Conservation (phyloP, 1,140 invertebrate species). For the Drosophila tani region DNA sequence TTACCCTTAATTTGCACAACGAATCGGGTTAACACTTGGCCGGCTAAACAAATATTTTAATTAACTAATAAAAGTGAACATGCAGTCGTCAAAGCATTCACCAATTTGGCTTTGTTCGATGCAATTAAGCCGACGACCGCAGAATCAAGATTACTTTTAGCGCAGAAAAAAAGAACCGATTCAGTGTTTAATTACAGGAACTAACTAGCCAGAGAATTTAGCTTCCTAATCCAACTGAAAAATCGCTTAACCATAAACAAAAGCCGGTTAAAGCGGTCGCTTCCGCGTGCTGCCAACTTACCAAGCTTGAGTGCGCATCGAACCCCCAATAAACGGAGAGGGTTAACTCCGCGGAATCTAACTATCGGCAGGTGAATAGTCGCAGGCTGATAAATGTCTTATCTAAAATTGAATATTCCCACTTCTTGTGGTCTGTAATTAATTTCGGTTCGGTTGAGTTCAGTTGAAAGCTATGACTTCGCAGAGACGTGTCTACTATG, state of each 20-base stretch:
- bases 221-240: constrained; percentile 15
- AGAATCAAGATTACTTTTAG: constrained; percentile 24
- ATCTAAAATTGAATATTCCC: constrained; percentile 14
- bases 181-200: constrained; percentile 45
- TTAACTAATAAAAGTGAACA: constrained; percentile 26
- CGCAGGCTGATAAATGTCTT: constrained; percentile 36
- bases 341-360: constrained; percentile 3
- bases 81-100: constrained; percentile 23
- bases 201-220: background rate
- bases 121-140: constrained; percentile 27
- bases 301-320: constrained; percentile 18
- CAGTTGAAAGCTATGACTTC: constrained; percentile 39
- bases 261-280: background rate
- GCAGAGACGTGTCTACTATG: constrained; percentile 29
- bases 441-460: constrained; percentile 11
- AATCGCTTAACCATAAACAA: constrained; percentile 12
- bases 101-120: constrained; percentile 14
- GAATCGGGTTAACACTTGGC: constrained; percentile 40
- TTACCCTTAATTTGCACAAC: constrained; percentile 44
- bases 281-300: constrained; percentile 12
- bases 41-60: constrained; percentile 38
- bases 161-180: constrained; percentile 1
- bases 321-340: background rate
- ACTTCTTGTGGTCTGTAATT: background rate
- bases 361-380: constrained; percentile 4